These are phyloP conservation scores for Pseudopodoces humilis DNA, from an alignment of 2,113 vertebrate species.

Conservation along the genomic window DNA sequence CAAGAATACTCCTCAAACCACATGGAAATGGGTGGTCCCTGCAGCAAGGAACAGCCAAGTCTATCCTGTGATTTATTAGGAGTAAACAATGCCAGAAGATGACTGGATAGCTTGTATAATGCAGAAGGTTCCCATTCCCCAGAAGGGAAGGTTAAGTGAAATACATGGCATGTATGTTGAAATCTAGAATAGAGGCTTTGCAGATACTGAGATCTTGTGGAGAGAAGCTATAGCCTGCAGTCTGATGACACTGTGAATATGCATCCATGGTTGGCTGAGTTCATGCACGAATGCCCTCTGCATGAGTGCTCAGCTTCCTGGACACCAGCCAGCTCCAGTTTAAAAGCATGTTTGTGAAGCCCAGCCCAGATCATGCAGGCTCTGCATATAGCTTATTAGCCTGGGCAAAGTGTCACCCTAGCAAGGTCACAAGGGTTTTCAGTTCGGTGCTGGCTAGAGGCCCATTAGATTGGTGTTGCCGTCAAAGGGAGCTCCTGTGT, in stretches of 20 bases:
- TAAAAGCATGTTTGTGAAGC: slow-evolving; percentile 25
- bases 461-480: background rate
- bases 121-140: background rate
- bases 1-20: background rate
- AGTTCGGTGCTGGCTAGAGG: background rate
- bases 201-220: background rate
- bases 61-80: background rate
- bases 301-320: background rate
- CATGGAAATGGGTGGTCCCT: background rate
- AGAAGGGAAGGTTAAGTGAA: background rate
- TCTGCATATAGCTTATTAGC: background rate
- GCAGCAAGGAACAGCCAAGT: background rate
- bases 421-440: slow-evolving; percentile 29
- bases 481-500: background rate
- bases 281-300: background rate
- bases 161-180: background rate
- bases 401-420: background rate
- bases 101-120: background rate
- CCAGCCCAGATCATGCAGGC: background rate
- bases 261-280: background rate
- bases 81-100: background rate
- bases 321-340: background rate
- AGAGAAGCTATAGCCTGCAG: background rate
- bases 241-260: background rate
- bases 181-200: background rate